Evolutionary conservation across 2,113 vertebrate species (phyloP).

Genomic region (Oxygymnocypris stewartii): DNA sequence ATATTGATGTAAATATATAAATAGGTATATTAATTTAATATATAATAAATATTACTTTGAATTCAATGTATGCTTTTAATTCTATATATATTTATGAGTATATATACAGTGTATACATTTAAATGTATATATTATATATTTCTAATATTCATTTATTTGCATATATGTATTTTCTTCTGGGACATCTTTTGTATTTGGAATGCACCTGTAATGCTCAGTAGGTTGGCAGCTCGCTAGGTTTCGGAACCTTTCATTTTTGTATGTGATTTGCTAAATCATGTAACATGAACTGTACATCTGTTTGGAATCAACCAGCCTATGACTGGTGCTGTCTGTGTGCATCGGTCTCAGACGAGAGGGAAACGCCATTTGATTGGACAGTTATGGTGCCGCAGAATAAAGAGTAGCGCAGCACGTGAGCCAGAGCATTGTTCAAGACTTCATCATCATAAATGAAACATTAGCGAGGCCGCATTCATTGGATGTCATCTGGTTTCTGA

Average conservation of each 20-base stretch:
- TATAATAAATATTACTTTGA: background rate
- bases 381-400: background rate
- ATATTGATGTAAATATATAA: background rate
- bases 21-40: background rate
- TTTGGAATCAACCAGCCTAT: background rate
- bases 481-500: slow-evolving; percentile 43
- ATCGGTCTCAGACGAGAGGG: background rate
- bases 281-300: background rate
- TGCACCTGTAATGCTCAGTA: no score
- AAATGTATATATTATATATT: no score
- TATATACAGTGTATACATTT: no score
- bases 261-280: background rate
- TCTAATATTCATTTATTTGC: no score
- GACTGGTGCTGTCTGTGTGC: background rate
- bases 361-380: background rate
- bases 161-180: no score
- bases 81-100: no score
- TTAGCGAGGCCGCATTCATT: slow-evolving; percentile 41
- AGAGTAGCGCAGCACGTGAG: slow-evolving; percentile 30
- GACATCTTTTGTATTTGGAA: no score
- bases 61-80: no score
- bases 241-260: background rate
- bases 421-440: slow-evolving; percentile 56
- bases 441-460: slow-evolving; percentile 62
- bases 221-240: no score